Evolutionary conservation across 2,888 invertebrate genomes (phyloP).

Genomic region (Eupelmus urozonus): DNA sequence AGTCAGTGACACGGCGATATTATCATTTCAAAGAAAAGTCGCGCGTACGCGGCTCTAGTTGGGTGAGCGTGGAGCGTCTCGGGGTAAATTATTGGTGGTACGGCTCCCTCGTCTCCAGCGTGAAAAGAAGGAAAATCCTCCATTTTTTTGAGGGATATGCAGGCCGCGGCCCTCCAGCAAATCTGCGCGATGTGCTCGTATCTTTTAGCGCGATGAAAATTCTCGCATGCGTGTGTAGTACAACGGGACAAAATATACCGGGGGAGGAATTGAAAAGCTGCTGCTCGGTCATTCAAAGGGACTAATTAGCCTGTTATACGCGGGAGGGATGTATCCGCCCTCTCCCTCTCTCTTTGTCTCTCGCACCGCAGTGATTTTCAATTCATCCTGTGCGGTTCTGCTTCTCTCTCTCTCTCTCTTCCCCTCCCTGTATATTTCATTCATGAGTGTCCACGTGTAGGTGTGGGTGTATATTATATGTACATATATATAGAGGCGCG

Average conservation of each 20-base stretch:
- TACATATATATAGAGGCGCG: too few relatives aligned
- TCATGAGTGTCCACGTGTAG: constrained; percentile 39
- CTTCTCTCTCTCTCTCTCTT: too few relatives aligned
- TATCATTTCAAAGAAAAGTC: constrained; percentile 37
- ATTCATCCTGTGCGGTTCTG: constrained; percentile 28
- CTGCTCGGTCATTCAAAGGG: constrained; percentile 13
- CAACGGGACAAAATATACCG: background rate
- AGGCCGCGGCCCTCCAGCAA: too few relatives aligned
- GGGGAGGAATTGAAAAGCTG: constrained; percentile 22
- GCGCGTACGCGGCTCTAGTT: background rate
- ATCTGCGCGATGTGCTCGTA: too few relatives aligned
- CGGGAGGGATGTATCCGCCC: background rate
- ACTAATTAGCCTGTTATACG: constrained; percentile 45
- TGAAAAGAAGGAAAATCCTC: constrained; percentile 15
- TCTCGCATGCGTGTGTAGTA: background rate
- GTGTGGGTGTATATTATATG: too few relatives aligned
- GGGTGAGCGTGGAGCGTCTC: too few relatives aligned
- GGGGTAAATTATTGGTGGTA: constrained; percentile 19
- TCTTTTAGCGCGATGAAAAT: constrained; percentile 7
- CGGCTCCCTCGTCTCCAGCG: background rate
- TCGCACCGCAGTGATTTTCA: constrained; percentile 48
- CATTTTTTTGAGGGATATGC: constrained; percentile 28
- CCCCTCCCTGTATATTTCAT: constrained; percentile 21
- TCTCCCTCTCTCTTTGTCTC: constrained; percentile 19
- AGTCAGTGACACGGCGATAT: constrained; percentile 9